Base-by-base conservation (phyloP, 2,797 vertebrate genomes). In the Sciurus vulgaris region DNA sequence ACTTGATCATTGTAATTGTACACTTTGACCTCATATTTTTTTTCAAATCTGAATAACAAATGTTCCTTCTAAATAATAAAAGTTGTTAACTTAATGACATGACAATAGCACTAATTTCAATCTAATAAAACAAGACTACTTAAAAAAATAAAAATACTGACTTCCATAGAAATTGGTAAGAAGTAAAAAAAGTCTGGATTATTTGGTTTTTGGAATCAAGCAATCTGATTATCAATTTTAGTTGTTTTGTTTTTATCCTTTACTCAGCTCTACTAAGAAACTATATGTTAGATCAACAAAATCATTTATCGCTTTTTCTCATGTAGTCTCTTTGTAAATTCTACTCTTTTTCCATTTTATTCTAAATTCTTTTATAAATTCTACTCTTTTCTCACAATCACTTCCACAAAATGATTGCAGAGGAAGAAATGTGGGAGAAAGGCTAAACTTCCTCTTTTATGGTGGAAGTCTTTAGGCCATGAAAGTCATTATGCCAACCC, bases 41-140 rank as follows among this genome's bases (percentile, higher is more conserved):
- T 51, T 59, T 93, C 49, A 93, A 69, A 82, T 72, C 2, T 63
- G 41, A 95, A 87, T 91, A 79, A 72, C 33, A 72, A 30, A 44
- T 70, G 10, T 92, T 84, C 65, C 44, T 84, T 93, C 33, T 61
- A 93, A 93, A 67, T 54, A 95, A 81, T 73, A 33, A 88, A 93
- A 93, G 15, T 20, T 95, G 69, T 65, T 1, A 73, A 82, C 61
- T 87, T 88, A 69, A 70, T 77, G 9, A 83, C 86, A 73, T 78
- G 41, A 87, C 28, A 90, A 67, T 41, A 93, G 2, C 22, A 78
- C 3, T 73, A 89, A 49, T 51, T 87, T 59, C n/a, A 73, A 15
- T 38, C 33, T 13, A 51, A 74, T 51, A 41, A 93, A 84, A 51
- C 15, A 85, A 67, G 10, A 78, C 2, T 38, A 87, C 61, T 81